Evolutionary conservation across 2,797 vertebrate genomes (phyloP).

Genomic region (Danio jaintianensis): DNA sequence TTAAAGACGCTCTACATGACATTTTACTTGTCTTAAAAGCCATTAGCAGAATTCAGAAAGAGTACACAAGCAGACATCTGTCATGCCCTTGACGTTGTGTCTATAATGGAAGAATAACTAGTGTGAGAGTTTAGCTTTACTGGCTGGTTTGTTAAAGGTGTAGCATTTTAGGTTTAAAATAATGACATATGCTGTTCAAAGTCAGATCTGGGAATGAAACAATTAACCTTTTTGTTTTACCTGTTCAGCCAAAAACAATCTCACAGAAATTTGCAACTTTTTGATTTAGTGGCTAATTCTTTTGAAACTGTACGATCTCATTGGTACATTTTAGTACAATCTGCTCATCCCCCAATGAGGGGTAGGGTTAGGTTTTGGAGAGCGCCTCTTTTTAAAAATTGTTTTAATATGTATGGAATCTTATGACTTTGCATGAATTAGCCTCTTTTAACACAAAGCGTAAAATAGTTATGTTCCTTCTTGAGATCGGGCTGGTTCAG

Average conservation of each 20-base stretch:
- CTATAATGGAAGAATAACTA: neutral
- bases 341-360: no score
- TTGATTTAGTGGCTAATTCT: no score
- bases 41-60: conserved; percentile 55
- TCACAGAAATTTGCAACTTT: no score
- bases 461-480: neutral
- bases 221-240: no score
- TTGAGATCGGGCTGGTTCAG: neutral
- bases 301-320: no score
- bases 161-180: neutral
- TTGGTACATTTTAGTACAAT: no score
- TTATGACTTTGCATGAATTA: no score
- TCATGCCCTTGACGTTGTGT: conserved; percentile 14
- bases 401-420: no score
- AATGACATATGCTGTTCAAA: neutral
- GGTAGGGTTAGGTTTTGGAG: no score
- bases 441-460: neutral
- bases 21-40: conserved; percentile 59
- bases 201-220: neutral
- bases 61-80: conserved; percentile 51
- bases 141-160: neutral
- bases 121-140: neutral
- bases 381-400: no score
- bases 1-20: conserved; percentile 60
- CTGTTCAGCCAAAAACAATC: no score